phyloP scores from a whole-genome alignment of 2,888 invertebrate genomes.

The Ophioninae sp. region DNA sequence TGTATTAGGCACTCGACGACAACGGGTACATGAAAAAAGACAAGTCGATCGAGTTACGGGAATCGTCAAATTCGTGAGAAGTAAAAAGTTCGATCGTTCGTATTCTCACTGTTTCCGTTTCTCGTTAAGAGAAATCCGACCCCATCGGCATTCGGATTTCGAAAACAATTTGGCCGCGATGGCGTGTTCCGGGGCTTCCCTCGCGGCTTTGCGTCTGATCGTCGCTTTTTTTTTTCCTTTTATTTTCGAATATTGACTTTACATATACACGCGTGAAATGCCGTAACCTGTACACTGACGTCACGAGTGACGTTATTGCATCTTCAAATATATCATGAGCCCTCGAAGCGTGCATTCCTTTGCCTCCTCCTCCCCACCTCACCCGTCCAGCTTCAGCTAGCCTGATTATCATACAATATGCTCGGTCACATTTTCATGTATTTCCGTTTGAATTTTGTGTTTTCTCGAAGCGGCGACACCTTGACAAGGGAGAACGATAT shows the following conservation, averaged over 20 bases:
- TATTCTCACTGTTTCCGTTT: background rate
- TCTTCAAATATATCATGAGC: slow-evolving; percentile 36
- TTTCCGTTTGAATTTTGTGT: slow-evolving; percentile 10
- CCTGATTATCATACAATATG: slow-evolving; percentile 35
- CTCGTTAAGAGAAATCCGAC: background rate
- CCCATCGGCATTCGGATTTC: background rate
- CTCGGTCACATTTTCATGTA: slow-evolving; percentile 33
- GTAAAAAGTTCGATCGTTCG: background rate
- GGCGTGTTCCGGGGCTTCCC: background rate
- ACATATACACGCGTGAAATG: slow-evolving; percentile 29
- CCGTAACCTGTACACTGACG: slow-evolving; percentile 39
- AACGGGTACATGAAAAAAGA: slow-evolving; percentile 45
- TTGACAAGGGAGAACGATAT: slow-evolving; percentile 30
- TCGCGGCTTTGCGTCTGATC: background rate
- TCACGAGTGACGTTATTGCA: slow-evolving; percentile 56
- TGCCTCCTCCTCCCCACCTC: background rate
- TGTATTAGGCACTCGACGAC: slow-evolving; percentile 66
- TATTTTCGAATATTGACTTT: slow-evolving; percentile 34
- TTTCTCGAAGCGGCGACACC: slow-evolving; percentile 26
- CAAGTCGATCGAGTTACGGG: slow-evolving; percentile 15
- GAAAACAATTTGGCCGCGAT: background rate
- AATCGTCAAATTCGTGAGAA: slow-evolving; percentile 19
- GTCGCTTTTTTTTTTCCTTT: slow-evolving; percentile 4
- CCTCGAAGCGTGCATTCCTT: slow-evolving; percentile 43
- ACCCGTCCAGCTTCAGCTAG: too few relatives aligned